Evolutionary conservation across 2,113 vertebrate species (phyloP).

Genomic region (Cyprinodon brontotheroides): DNA sequence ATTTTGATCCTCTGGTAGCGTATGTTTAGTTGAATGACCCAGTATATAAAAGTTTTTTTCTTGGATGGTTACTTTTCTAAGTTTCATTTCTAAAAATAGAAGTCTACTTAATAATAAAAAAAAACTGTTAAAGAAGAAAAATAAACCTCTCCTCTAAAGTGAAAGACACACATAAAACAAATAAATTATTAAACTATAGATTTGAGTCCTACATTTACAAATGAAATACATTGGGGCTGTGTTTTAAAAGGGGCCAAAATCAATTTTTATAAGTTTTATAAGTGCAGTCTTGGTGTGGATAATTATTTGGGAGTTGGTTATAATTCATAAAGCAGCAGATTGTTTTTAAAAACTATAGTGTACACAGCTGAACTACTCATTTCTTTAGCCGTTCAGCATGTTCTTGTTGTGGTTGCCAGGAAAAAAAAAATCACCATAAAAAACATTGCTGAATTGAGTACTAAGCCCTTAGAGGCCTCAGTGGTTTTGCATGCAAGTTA

Average conservation of each 20-base stretch:
- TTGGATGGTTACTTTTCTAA: neutral
- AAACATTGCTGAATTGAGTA: conserved; percentile 17
- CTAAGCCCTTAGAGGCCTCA: conserved; percentile 32
- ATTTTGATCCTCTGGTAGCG: no score
- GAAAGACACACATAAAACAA: conserved; percentile 47
- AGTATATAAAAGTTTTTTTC: neutral
- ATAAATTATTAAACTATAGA: conserved; percentile 56
- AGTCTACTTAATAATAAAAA: neutral
- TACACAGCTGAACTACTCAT: conserved; percentile 34
- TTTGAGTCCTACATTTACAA: conserved; percentile 56
- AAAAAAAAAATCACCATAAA: conserved; percentile 37
- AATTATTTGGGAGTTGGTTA: conserved; percentile 75
- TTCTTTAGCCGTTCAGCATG: conserved; percentile 14
- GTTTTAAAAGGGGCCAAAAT: conserved; percentile 65
- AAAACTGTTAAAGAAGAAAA: neutral
- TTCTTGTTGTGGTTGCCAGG: conserved; percentile 37
- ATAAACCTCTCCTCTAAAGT: conserved; percentile 17
- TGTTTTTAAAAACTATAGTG: conserved; percentile 45
- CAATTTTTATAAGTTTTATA: conserved; percentile 77
- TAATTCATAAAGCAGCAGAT: conserved; percentile 16
- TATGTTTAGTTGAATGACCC: neutral
- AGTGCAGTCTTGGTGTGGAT: conserved; percentile 66
- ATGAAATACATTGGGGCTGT: conserved; percentile 53
- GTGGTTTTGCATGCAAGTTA: conserved; percentile 36
- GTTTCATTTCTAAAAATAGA: neutral